Percentiles rank a stretch among this genome's conserved stretches.
Evolutionary conservation across 2,113 vertebrate species (phyloP).

Genomic region (Prietella phreatophila): DNA sequence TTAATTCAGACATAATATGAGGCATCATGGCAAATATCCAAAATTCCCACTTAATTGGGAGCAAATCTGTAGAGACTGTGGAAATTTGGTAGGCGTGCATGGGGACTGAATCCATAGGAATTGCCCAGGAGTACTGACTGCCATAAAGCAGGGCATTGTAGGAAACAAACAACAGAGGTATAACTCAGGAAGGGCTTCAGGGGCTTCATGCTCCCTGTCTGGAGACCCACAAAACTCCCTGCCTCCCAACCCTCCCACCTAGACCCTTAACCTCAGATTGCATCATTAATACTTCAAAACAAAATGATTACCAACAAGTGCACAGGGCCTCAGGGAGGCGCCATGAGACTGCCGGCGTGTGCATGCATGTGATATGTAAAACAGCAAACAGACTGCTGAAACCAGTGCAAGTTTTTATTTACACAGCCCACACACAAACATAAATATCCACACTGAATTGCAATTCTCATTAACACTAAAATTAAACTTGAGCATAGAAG

Average conservation of each 20-base stretch:
- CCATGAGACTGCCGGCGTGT: slow-evolving; percentile 11
- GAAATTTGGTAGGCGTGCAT: slow-evolving; percentile 33
- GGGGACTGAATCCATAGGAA: slow-evolving; percentile 55
- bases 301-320: slow-evolving; percentile 60
- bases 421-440: background rate
- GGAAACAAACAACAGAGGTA: slow-evolving; percentile 20
- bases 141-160: slow-evolving; percentile 54
- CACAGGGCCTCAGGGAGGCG: slow-evolving; percentile 32
- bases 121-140: slow-evolving; percentile 49
- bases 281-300: slow-evolving; percentile 65
- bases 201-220: slow-evolving; percentile 28
- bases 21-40: slow-evolving; percentile 16
- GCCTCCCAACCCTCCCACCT: slow-evolving; percentile 41
- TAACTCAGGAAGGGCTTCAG: slow-evolving; percentile 47
- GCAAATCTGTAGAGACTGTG: slow-evolving; percentile 34
- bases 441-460: background rate
- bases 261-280: slow-evolving; percentile 58
- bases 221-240: slow-evolving; percentile 39
- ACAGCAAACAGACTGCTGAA: background rate
- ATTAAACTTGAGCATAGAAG: background rate
- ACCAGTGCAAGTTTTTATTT: background rate
- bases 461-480: background rate
- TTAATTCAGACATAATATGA: background rate
- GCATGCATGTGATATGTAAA: slow-evolving; percentile 11
- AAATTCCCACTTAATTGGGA: slow-evolving; percentile 42